These are phyloP conservation scores for Elymnias hypermnestra DNA, from an alignment of 1,140 invertebrate genomes.

Conservation along the genomic window DNA sequence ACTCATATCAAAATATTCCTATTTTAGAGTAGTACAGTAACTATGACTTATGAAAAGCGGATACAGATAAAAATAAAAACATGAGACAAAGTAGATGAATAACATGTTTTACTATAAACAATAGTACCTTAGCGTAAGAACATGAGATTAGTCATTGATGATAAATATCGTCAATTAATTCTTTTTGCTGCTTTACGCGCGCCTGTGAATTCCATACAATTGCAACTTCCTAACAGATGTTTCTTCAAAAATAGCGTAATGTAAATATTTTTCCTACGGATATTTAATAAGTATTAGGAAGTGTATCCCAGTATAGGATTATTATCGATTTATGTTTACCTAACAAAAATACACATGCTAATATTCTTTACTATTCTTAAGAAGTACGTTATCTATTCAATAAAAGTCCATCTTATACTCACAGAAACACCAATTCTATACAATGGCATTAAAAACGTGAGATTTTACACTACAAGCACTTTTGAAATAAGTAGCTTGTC, in stretches of 20 bases:
- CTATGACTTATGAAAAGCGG: neutral
- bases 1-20: no score
- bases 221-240: conserved; percentile 17
- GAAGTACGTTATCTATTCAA: no score
- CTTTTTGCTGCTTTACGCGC: conserved; percentile 21
- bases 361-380: no score
- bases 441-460: no score
- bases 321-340: no score
- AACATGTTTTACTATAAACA: conserved; percentile 20
- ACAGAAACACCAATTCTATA: no score
- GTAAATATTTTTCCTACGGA: conserved; percentile 3
- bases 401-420: no score
- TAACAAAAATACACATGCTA: no score
- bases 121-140: conserved; percentile 19
- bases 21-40: no score
- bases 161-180: conserved; percentile 29
- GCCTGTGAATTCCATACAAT: conserved; percentile 24
- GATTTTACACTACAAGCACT: no score
- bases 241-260: neutral
- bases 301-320: neutral
- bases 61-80: neutral
- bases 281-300: conserved; percentile 1
- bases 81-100: neutral
- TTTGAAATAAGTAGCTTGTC: no score
- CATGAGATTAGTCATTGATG: conserved; percentile 25